phyloP scores from a whole-genome alignment of 2,888 invertebrate species.

The Xylocampa areola region DNA sequence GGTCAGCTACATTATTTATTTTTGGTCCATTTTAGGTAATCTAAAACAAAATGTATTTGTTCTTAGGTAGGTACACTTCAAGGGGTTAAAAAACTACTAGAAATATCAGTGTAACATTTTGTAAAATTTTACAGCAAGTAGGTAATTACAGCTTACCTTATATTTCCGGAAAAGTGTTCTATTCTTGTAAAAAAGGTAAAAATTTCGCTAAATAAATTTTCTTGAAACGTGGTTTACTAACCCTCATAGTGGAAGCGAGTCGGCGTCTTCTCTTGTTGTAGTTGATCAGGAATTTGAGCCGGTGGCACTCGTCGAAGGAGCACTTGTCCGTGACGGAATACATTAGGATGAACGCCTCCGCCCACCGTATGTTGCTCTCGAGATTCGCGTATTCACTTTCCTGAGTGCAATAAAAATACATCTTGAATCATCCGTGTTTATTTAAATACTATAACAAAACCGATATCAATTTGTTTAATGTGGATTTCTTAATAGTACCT shows the following conservation, averaged over 20 bases:
- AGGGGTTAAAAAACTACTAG: too few relatives aligned
- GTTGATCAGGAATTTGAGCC: slow-evolving; percentile 94
- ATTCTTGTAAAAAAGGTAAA: slow-evolving; percentile 7
- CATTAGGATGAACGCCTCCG: slow-evolving; percentile 95
- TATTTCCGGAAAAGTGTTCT: not conserved
- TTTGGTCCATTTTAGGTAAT: too few relatives aligned
- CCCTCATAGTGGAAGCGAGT: slow-evolving; percentile 90
- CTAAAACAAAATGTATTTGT: too few relatives aligned
- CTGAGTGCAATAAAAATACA: slow-evolving; percentile 76
- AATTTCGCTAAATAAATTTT: slow-evolving; percentile 3
- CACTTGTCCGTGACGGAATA: slow-evolving; percentile 97
- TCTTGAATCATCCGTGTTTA: slow-evolving; percentile 42
- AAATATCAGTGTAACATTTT: too few relatives aligned
- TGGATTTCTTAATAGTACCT: slow-evolving; percentile 25
- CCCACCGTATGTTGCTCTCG: slow-evolving; percentile 96
- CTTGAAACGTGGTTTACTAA: slow-evolving; percentile 63
- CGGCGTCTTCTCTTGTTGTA: slow-evolving; percentile 93
- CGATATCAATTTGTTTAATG: slow-evolving; percentile 29
- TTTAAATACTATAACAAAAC: slow-evolving; percentile 29
- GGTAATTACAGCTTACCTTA: too few relatives aligned
- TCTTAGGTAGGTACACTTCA: too few relatives aligned
- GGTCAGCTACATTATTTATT: too few relatives aligned
- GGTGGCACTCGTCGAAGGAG: slow-evolving; percentile 96
- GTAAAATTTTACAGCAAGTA: too few relatives aligned
- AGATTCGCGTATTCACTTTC: slow-evolving; percentile 92